Evolutionary conservation across 1,140 invertebrate genomes (phyloP), one percentile per base, ranked within the genome.

Genomic region (Stegodyphus mimosarum): DNA sequence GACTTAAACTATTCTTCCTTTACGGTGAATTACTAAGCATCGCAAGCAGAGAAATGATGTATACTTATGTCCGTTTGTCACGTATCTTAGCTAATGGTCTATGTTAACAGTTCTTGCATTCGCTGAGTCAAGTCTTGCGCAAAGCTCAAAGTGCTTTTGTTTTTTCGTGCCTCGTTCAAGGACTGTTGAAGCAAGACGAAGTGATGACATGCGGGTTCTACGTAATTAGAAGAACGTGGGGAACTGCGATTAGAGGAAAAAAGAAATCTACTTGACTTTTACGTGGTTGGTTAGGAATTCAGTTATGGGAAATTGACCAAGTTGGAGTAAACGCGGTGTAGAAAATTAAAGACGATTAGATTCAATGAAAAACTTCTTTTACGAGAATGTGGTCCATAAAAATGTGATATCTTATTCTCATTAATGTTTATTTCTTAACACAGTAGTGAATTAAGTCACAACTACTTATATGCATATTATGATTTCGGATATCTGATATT

Each of bases 191-290:
- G n/a, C 80, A 74, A 71, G 52, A 72, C 78, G 49, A 74, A 74
- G 80, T 83, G 71, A 83, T 74, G 71, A 83, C 71, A 83, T 71
- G 66, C 71, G 55, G 33, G 71, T 67, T 67, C 80, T 80, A 48
- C 71, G 80, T 83, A 83, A 83, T 83, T 83, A 83, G 70, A 74
- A 74, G 55, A 49, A 83, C 80, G 80, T 83, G 80, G 60, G 10
- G n/a, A 63, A 53, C 76, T 69, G 66, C 13, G 60, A 48, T n/a
- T 63, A 7, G 15, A 6, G 18, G 33, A 33, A 33, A 33, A 33
- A 48, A 18, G 15, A 72, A 81, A 71, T 72, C 53, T 49, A 81
- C 69, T 67, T 53, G 49, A 71, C 15, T 33, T 33, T 83, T 83
- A 83, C 80, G 80, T 83, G 80, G 74, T 83, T 74, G 80, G 80